phyloP scores from a whole-genome alignment of 2,888 invertebrate genomes.

The Noctua fimbriata region DNA sequence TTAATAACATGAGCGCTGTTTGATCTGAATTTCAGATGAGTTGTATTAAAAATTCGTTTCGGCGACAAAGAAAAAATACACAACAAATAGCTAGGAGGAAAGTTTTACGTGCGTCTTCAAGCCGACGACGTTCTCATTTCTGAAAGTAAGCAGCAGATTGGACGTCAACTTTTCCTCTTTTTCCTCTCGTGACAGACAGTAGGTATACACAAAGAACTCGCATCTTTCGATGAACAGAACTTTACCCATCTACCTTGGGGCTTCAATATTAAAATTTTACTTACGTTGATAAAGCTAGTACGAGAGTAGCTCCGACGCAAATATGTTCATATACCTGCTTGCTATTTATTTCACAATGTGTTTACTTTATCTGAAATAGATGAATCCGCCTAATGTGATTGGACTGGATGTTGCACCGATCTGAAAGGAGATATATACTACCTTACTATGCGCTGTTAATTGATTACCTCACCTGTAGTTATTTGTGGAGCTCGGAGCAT shows the following conservation, averaged over 20 bases:
- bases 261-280: slow-evolving; percentile 71
- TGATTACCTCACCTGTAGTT: slow-evolving; percentile 49
- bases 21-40: slow-evolving; percentile 63
- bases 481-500: slow-evolving; percentile 47
- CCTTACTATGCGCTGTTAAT: slow-evolving; percentile 51
- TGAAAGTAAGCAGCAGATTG: slow-evolving; percentile 84
- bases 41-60: slow-evolving; percentile 61
- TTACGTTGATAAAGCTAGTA: slow-evolving; percentile 50
- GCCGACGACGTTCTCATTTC: slow-evolving; percentile 80
- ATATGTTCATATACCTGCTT: slow-evolving; percentile 30
- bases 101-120: slow-evolving; percentile 76
- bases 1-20: slow-evolving; percentile 58
- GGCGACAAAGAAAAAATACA: slow-evolving; percentile 60
- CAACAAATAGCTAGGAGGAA: slow-evolving; percentile 68
- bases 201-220: slow-evolving; percentile 79
- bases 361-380: slow-evolving; percentile 50
- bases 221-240: slow-evolving; percentile 76
- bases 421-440: slow-evolving; percentile 51
- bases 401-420: slow-evolving; percentile 42
- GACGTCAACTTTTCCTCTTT: slow-evolving; percentile 84
- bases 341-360: slow-evolving; percentile 51
- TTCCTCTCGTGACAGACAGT: slow-evolving; percentile 77
- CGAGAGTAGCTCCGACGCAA: slow-evolving; percentile 23
- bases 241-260: slow-evolving; percentile 71
- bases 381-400: slow-evolving; percentile 63